These are phyloP conservation scores for Harmothoe impar DNA, from an alignment of 2,888 invertebrate species.

Conservation along the genomic window DNA sequence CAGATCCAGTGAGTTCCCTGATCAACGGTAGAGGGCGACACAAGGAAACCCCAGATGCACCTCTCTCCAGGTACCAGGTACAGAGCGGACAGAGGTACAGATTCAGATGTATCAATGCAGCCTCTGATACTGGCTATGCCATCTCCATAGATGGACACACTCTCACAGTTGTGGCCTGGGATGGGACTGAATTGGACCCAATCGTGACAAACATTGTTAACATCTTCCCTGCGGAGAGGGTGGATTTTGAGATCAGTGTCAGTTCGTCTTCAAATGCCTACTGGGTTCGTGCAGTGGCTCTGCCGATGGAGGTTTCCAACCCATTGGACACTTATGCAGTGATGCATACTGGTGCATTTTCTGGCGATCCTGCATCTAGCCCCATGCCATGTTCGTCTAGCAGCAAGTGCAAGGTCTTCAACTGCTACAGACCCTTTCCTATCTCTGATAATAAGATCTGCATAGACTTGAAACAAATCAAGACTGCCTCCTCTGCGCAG, in stretches of 20 bases:
- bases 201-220: constrained; percentile 71
- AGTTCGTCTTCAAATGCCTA: constrained; percentile 71
- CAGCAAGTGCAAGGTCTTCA: no score
- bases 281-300: constrained; percentile 74
- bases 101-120: constrained; percentile 73
- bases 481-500: no score
- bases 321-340: no score
- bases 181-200: constrained; percentile 74
- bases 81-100: background rate
- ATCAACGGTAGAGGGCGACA: constrained; percentile 43
- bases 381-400: no score
- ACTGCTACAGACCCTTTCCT: no score
- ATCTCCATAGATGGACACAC: constrained; percentile 74
- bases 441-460: no score
- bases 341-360: no score
- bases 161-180: constrained; percentile 72
- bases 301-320: no score
- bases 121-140: constrained; percentile 71
- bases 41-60: background rate
- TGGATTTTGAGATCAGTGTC: constrained; percentile 74
- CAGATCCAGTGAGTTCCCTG: constrained; percentile 11
- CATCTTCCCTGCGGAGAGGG: constrained; percentile 75
- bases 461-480: no score
- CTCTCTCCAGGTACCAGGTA: background rate
- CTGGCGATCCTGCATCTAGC: no score